Base-by-base conservation (phyloP, 2,797 vertebrate genomes). In the Hoplostethus atlanticus region DNA sequence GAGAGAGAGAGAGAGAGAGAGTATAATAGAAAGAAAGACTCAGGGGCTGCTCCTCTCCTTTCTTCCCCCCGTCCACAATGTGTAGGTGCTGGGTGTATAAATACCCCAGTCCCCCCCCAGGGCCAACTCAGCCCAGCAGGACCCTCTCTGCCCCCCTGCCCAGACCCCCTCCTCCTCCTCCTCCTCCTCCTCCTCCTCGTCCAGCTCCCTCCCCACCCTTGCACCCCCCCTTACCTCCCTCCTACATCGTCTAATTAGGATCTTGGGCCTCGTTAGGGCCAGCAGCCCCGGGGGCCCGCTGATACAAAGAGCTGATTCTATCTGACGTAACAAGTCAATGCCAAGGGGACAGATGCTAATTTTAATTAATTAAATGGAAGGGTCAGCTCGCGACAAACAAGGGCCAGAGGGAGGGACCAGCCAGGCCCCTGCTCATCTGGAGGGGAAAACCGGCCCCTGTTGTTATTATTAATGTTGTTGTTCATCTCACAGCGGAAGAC, bases 261-360 rank as follows among this genome's bases (percentile, higher is more conserved):
- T 95, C 91, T 91, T 86, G 90, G 90, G 91, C 89, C 93, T 95
- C 47, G 91, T 95, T 94, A 94, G 84, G 91, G 83, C 91, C 84
- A 7, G 84, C 84, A 80, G 85, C 89, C 91, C 84, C 21, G 7
- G 73, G 87, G 92, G 85, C 86, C 85, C 25, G 3, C 79, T 82
- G 90, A 90, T 81, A 93, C 90, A 87, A 94, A 90, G n/a, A 91
- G 92, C 90, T 95, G 94, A 95, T 95, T 94, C 89, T 77, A 93
- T 93, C 91, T 89, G 94, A 95, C 90, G 91, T 94, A 95, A 95
- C 92, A 94, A 95, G 93, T 95, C 94, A 93, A 89, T 94, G 94
- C 92, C 93, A 89, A 84, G 87, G 94, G 93, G 93, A 94, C 84
- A 80, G 91, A 93, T 94, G 93, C 92, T 95, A 94, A 94, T 95